These are phyloP conservation scores for Bos javanicus DNA, from an alignment of 2,113 vertebrate genomes.

Conservation along the genomic window DNA sequence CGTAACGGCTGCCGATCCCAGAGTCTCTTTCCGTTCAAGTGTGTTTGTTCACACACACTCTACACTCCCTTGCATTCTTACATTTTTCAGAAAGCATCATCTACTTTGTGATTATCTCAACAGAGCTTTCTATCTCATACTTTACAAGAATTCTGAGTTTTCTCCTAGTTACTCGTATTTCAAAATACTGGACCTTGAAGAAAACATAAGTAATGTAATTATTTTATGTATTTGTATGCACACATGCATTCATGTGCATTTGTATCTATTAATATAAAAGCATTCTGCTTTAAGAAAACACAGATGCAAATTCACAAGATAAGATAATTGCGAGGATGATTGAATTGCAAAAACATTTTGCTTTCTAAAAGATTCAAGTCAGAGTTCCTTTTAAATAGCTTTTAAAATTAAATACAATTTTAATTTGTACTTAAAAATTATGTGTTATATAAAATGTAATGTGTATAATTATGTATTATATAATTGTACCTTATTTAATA, in stretches of 20 bases:
- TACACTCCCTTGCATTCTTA: neutral
- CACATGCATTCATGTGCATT: neutral
- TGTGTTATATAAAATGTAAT: neutral
- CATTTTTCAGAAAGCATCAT: neutral
- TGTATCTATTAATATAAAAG: constrained; percentile 38
- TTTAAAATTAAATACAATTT: constrained; percentile 47
- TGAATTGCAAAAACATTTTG: constrained; percentile 45
- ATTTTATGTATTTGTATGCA: neutral
- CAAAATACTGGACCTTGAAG: neutral
- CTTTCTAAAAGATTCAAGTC: constrained; percentile 30
- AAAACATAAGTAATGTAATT: neutral
- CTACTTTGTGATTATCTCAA: neutral
- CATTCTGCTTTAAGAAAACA: constrained; percentile 38
- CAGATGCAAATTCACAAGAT: constrained; percentile 39
- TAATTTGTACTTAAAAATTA: constrained; percentile 42
- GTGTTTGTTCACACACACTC: neutral
- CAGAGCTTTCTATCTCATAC: neutral
- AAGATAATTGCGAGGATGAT: constrained; percentile 37
- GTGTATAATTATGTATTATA: neutral
- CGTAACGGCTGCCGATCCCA: neutral
- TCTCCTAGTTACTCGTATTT: neutral
- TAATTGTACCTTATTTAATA: neutral
- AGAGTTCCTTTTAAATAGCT: neutral
- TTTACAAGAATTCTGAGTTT: neutral
- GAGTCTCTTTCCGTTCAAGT: neutral